Evolutionary conservation across 2,113 vertebrate species (phyloP), one percentile per base, ranked within the genome.

Genomic region (Plecotus auritus): DNA sequence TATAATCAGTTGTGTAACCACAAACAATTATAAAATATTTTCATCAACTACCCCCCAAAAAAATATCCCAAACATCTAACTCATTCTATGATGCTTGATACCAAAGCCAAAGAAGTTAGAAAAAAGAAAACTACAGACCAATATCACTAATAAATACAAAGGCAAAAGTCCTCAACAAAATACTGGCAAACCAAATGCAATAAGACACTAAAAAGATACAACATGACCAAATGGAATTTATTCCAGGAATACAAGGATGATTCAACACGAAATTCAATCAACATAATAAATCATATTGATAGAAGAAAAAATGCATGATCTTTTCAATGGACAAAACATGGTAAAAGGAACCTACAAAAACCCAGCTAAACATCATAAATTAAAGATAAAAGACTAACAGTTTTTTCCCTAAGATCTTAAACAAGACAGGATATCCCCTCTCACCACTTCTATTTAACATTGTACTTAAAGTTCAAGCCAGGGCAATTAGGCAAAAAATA

Each of bases 401-500:
- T 4, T 70, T 69, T 42, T 4, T 23, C 17, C 8, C 8, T 16
- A 91, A 54, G 3, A 81, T 88, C 32, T 47, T 17, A 18, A 93
- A 85, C 5, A 91, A 56, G 9, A 77, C 3, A 77, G 32, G 2
- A 59, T 91, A 18, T 45, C 35, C 35, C 64, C 5, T 7, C 8
- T 92, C 23, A 28, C 4, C 47, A 94, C 17, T 56, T 88, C 35
- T 59, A 54, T 35, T 67, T 23, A 86, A 77, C 16, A 4, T 0
- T 80, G 35, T 74, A 66, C 37, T 92, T 28, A 59, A 91, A 96
- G 28, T 72, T 82, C 59, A 94, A 88, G 66, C 49, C 51, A 82
- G 37, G 26, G 66, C 12, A 92, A 73, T 61, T 16, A 85, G 40
- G 26, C 49, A 78, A 85, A 59, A 92, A 90, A 35, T 77, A 77